phyloP scores from a whole-genome alignment of 2,797 vertebrate species.

The Pagetopsis macropterus region DNA sequence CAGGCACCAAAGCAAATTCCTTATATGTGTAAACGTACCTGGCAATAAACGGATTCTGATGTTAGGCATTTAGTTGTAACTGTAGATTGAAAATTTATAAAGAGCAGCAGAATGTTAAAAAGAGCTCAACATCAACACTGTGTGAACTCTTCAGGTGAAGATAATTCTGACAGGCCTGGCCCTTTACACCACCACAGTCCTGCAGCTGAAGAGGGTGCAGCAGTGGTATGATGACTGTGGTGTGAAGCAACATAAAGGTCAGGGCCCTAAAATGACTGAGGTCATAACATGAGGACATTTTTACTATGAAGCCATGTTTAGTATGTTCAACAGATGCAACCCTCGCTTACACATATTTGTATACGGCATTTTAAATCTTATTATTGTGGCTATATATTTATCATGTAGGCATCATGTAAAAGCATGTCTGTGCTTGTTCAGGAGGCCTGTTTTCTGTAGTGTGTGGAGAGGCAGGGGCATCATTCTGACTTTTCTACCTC shows the following conservation, averaged over 20 bases:
- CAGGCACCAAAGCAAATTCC: too few species aligned
- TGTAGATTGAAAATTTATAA: background rate
- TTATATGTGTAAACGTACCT: too few species aligned
- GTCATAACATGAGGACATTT: background rate
- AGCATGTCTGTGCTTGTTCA: background rate
- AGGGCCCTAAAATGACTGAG: background rate
- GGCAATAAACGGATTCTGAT: too few species aligned
- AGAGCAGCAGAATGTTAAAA: background rate
- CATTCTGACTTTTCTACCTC: background rate
- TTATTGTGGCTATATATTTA: background rate
- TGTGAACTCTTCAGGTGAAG: background rate
- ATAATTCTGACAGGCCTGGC: background rate
- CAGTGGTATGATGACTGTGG: background rate
- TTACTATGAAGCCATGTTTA: background rate
- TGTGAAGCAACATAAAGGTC: conserved; percentile 23
- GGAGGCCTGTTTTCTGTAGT: background rate
- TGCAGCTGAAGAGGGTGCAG: background rate
- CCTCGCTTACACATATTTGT: background rate
- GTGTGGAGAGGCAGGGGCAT: background rate
- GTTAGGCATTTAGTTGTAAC: background rate
- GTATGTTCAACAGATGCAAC: background rate
- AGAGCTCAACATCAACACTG: background rate
- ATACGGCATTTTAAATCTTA: background rate
- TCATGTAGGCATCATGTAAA: background rate
- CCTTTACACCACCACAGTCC: background rate